phyloP scores from a whole-genome alignment of 1,140 invertebrate species.

The Samia ricini region DNA sequence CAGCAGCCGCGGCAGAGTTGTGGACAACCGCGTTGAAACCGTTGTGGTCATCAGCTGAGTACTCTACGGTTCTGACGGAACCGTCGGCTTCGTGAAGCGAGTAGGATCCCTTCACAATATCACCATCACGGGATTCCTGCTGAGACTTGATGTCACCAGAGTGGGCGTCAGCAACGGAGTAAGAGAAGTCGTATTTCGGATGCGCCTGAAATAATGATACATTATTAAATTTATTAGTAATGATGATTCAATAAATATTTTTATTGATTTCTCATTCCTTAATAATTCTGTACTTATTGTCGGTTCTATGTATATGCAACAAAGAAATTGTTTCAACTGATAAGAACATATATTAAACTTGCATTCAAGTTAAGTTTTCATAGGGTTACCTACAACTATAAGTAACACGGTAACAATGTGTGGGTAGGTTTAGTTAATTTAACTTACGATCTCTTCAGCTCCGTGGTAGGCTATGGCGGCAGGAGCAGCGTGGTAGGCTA shows the following conservation, averaged over 20 bases:
- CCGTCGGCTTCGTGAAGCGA: slow-evolving; percentile 76
- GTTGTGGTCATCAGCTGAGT: slow-evolving; percentile 75
- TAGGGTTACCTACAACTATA: too few relatives aligned
- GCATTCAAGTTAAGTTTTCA: too few relatives aligned
- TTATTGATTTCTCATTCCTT: too few relatives aligned
- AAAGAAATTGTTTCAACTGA: too few relatives aligned
- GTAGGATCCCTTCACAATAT: slow-evolving; percentile 77
- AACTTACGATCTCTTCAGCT: slow-evolving; percentile 5
- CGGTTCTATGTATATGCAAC: too few relatives aligned
- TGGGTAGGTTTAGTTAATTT: not conserved
- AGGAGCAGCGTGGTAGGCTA: slow-evolving; percentile 45
- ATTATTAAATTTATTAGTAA: too few relatives aligned
- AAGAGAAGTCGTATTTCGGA: slow-evolving; percentile 73
- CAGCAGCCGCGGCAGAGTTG: slow-evolving; percentile 68
- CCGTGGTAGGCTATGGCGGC: slow-evolving; percentile 15
- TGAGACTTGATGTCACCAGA: slow-evolving; percentile 76
- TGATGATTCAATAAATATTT: too few relatives aligned
- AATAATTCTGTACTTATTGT: too few relatives aligned
- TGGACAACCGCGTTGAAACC: slow-evolving; percentile 79
- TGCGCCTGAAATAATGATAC: slow-evolving; percentile 31
- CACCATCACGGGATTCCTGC: slow-evolving; percentile 74
- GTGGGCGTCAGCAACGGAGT: slow-evolving; percentile 72
- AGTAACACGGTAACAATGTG: too few relatives aligned
- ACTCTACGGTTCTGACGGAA: slow-evolving; percentile 76
- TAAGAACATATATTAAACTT: too few relatives aligned